Percentiles rank a stretch among this genome's conserved stretches.
Evolutionary conservation across 1,140 invertebrate species (phyloP).

Genomic region (Pentalonia nigronervosa): DNA sequence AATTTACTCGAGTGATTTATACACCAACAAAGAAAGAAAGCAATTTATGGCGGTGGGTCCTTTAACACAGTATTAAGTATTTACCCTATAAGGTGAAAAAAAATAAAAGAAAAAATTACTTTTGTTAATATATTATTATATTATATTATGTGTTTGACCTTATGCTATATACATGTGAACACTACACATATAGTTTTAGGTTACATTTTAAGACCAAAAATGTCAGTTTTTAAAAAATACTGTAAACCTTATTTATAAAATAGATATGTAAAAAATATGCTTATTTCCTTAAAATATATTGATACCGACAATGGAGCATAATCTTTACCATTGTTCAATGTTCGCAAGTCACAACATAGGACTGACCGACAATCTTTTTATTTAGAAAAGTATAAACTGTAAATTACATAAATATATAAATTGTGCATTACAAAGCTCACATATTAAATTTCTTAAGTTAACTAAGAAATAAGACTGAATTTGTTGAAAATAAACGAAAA

Average conservation of each 20-base stretch:
- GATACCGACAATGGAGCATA: background rate
- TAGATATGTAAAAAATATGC: background rate
- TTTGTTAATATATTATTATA: background rate
- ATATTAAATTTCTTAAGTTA: background rate
- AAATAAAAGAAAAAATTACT: background rate
- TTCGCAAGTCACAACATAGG: background rate
- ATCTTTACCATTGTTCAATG: background rate
- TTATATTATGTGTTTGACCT: background rate
- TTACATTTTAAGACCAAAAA: background rate
- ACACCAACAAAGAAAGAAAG: conserved; percentile 6
- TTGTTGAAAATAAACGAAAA: background rate
- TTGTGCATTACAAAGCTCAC: background rate
- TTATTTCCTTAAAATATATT: background rate
- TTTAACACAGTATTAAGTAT: background rate
- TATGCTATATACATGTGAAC: background rate
- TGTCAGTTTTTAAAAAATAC: background rate
- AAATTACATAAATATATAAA: background rate
- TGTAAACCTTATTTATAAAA: background rate
- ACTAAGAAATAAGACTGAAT: no score
- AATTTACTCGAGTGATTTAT: conserved; percentile 38
- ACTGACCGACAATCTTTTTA: background rate
- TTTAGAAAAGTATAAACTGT: background rate
- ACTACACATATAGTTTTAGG: background rate
- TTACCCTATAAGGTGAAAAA: background rate
- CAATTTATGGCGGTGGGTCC: background rate